phyloP scores from a whole-genome alignment of 1,140 invertebrate species.

The Drosophila parvula region DNA sequence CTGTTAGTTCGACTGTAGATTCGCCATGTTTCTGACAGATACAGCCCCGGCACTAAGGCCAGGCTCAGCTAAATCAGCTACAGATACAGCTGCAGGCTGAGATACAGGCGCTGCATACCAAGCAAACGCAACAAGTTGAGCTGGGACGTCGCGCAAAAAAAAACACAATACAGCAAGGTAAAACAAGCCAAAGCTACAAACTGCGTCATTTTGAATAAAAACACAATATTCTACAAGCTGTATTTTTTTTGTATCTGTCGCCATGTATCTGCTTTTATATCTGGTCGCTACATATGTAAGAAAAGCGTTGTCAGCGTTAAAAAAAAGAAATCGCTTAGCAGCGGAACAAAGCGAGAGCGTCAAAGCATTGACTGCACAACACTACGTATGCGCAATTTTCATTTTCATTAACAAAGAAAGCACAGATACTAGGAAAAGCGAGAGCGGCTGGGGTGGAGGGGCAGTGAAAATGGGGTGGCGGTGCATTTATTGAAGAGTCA shows the following conservation, averaged over 20 bases:
- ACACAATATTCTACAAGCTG: constrained; percentile 46
- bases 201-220: constrained; percentile 71
- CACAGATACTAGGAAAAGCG: constrained; percentile 13
- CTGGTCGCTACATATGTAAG: constrained; percentile 25
- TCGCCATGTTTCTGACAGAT: constrained; percentile 60
- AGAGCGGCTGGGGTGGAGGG: background rate
- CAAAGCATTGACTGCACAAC: constrained; percentile 60
- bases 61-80: constrained; percentile 4
- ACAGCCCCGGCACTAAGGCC: constrained; percentile 16
- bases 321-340: constrained; percentile 53
- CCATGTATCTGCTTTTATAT: constrained; percentile 32
- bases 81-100: constrained; percentile 40
- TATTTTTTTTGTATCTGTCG: constrained; percentile 21
- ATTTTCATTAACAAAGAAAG: constrained; percentile 67
- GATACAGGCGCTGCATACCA: constrained; percentile 53
- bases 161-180: constrained; percentile 35
- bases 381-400: constrained; percentile 75
- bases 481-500: constrained; percentile 69
- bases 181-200: constrained; percentile 46
- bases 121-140: constrained; percentile 72
- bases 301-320: constrained; percentile 51
- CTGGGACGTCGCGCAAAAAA: constrained; percentile 7
- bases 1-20: constrained; percentile 35
- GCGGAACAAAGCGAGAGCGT: constrained; percentile 48
- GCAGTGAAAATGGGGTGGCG: constrained; percentile 28